Percentiles rank a stretch among this genome's conserved stretches.
Evolutionary conservation across 2,797 vertebrate genomes (phyloP).

Genomic region (Fistularia tabacaria): DNA sequence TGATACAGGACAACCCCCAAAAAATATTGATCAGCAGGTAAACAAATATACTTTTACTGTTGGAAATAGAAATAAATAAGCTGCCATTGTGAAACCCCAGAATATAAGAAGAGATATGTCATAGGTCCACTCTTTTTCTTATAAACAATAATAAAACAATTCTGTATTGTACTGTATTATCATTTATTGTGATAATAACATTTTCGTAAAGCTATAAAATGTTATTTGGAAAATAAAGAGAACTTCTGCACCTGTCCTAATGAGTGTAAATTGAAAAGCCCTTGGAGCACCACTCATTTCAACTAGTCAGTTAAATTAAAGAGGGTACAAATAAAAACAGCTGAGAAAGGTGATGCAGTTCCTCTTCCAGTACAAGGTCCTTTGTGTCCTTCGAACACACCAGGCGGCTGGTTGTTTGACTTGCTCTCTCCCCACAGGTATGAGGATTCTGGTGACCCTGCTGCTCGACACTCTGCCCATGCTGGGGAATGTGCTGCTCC

Average conservation of each 20-base stretch:
- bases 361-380: not conserved
- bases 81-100: too few species aligned
- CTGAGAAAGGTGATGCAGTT: not conserved
- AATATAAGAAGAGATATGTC: too few species aligned
- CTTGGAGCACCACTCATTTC: not conserved
- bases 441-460: slow-evolving; percentile 97
- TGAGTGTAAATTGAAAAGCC: slow-evolving; percentile 9
- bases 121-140: too few species aligned
- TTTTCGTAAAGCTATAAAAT: slow-evolving; percentile 2
- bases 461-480: slow-evolving; percentile 96
- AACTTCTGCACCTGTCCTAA: not conserved
- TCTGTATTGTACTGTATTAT: not conserved
- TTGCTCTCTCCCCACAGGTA: slow-evolving; percentile 74
- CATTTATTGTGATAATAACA: too few species aligned
- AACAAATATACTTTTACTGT: too few species aligned
- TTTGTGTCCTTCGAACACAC: not conserved
- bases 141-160: too few species aligned
- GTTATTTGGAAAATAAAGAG: slow-evolving; percentile 6
- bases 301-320: too few species aligned
- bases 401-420: slow-evolving; percentile 15
- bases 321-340: too few species aligned
- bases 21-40: too few species aligned
- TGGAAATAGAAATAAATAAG: too few species aligned
- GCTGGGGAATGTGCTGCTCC: slow-evolving; percentile 94
- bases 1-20: too few species aligned